phyloP scores from a whole-genome alignment of 2,113 vertebrate genomes.

The Stigmatopora argus region DNA sequence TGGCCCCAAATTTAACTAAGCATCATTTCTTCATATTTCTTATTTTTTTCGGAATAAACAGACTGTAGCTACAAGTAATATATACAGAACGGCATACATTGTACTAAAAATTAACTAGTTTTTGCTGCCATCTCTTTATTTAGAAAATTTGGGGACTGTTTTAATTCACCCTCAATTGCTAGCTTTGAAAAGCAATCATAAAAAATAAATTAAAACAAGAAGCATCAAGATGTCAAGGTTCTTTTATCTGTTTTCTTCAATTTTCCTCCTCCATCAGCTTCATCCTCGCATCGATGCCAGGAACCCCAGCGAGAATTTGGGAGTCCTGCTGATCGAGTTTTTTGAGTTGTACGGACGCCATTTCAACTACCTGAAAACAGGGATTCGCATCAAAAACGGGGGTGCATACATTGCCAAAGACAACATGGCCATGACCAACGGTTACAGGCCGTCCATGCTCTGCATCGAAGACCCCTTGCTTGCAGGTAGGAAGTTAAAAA shows the following conservation, averaged over 20 bases:
- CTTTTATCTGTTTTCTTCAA: background rate
- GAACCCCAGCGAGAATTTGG: conserved; percentile 86
- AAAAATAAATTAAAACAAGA: too few relatives aligned
- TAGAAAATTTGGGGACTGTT: too few relatives aligned
- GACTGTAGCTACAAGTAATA: too few relatives aligned
- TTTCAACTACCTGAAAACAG: conserved; percentile 98
- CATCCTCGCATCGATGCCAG: conserved; percentile 93
- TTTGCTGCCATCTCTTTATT: too few relatives aligned
- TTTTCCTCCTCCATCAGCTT: conserved; percentile 68
- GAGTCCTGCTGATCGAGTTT: conserved; percentile 97
- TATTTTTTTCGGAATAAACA: too few relatives aligned
- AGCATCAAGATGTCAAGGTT: too few relatives aligned
- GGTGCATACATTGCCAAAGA: conserved; percentile 96
- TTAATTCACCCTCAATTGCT: too few relatives aligned
- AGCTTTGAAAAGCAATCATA: too few relatives aligned
- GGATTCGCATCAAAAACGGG: conserved; percentile 93
- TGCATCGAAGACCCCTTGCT: conserved; percentile 94
- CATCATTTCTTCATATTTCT: too few relatives aligned
- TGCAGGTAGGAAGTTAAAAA: conserved; percentile 73
- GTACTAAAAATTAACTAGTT: too few relatives aligned
- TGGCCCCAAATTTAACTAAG: too few relatives aligned
- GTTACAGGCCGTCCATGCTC: conserved; percentile 95
- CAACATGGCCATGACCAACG: conserved; percentile 90
- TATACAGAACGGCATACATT: too few relatives aligned
- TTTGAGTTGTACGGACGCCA: conserved; percentile 97